Evolutionary conservation across 2,113 vertebrate species (phyloP), one percentile per base, ranked within the genome.

Genomic region (Lasiurus borealis): DNA sequence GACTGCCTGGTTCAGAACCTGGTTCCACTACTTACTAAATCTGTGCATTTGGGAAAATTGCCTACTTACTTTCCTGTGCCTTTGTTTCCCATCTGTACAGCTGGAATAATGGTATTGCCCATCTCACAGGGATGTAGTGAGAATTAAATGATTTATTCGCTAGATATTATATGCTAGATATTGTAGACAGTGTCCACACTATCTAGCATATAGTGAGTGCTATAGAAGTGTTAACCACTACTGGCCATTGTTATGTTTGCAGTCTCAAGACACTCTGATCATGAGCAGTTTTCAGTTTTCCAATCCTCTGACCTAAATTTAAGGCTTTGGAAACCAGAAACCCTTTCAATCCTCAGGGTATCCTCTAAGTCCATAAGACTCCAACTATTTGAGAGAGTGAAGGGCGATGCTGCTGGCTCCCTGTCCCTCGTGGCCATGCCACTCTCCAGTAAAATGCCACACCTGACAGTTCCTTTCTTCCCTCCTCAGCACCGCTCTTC

Each of bases 221-320:
- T 40, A 85, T 5, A 14, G 25, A 36, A 78, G 14, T 31, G 27
- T 50, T 80, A 77, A 59, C 16, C n/a, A 25, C n/a, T 40, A 7
- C 8, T 82, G 86, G 29, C 11, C 12, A 3, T 18, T 62, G 5
- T 73, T 54, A 19, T 40, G 71, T 84, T 94, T 71, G 57, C n/a
- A n/a, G 8, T 77, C 75, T 91, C 57, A 76, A 96, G 21, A 72
- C 15, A 6, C 15, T 81, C 81, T 85, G 25, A 59, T 90, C 36
- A 62, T 31, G 12, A 69, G 6, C 52, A 89, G 8, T 11, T 69
- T 59, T 71, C 34, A 16, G 6, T 46, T 91, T 88, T 73, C 66
- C 3, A 52, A 95, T 48, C 8, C 14, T 91, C 71, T 25, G n/a
- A 71, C 3, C 44, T 73, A 91, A 88, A 50, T 18, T 59, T 59